phyloP scores from a whole-genome alignment of 2,888 invertebrate genomes.

The Melanchra persicariae region DNA sequence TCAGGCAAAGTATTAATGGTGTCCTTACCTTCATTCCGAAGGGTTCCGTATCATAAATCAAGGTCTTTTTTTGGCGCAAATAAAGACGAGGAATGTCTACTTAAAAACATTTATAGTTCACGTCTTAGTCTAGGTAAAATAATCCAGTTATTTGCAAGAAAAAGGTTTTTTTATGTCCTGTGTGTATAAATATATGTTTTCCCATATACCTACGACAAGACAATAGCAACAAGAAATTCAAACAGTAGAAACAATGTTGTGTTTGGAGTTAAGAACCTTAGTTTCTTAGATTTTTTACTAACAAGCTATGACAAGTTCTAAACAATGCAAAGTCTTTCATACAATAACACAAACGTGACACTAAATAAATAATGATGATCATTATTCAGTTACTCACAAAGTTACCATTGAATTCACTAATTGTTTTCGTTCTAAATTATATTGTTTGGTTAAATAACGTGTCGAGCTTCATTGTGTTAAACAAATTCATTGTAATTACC shows the following conservation, averaged over 20 bases:
- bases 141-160: too few relatives aligned
- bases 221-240: background rate
- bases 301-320: background rate
- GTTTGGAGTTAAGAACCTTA: background rate
- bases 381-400: slow-evolving; percentile 21
- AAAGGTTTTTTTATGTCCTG: background rate
- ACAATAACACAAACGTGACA: background rate
- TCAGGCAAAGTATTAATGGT: too few relatives aligned
- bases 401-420: slow-evolving; percentile 12
- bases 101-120: too few relatives aligned
- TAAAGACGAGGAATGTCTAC: too few relatives aligned
- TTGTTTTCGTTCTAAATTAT: slow-evolving; percentile 38
- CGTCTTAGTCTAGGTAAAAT: too few relatives aligned
- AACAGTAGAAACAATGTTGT: background rate
- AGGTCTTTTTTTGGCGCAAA: too few relatives aligned
- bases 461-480: slow-evolving; percentile 14
- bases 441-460: slow-evolving; percentile 17
- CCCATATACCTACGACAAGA: background rate
- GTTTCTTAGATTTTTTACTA: background rate
- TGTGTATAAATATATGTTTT: background rate
- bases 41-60: too few relatives aligned
- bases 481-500: slow-evolving; percentile 22
- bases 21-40: too few relatives aligned
- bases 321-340: slow-evolving; percentile 1
- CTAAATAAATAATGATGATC: background rate